phyloP scores from a whole-genome alignment of 2,797 vertebrate species.

The Avahi laniger region DNA sequence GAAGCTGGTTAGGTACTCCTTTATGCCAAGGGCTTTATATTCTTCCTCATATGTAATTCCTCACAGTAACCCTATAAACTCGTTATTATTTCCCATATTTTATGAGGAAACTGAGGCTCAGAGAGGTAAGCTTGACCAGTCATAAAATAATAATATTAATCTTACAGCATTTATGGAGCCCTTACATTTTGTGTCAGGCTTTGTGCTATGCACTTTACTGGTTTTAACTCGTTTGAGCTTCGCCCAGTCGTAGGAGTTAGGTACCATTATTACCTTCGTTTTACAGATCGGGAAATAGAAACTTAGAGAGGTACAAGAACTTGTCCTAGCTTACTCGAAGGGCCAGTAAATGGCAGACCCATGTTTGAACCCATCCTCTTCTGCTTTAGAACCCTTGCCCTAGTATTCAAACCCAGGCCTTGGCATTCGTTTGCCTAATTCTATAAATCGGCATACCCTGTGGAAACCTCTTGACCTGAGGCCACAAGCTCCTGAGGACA shows the following conservation, averaged over 20 bases:
- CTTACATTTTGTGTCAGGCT: neutral
- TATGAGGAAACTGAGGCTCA: neutral
- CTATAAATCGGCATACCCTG: neutral
- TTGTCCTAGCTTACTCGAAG: neutral
- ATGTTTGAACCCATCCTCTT: neutral
- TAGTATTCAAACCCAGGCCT: neutral
- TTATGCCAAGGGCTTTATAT: neutral
- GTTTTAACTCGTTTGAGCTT: neutral
- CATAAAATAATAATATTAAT: neutral
- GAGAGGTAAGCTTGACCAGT: neutral
- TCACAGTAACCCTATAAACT: neutral
- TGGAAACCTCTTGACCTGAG: neutral
- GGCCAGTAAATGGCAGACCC: neutral
- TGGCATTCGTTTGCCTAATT: neutral
- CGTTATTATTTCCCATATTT: constrained; percentile 20
- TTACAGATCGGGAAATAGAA: neutral
- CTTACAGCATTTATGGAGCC: neutral
- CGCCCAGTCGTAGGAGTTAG: neutral
- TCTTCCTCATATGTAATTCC: neutral
- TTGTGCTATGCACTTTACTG: neutral
- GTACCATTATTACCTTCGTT: neutral
- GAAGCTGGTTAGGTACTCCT: neutral
- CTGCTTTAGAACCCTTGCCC: neutral
- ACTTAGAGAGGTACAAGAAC: neutral
- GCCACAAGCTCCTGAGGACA: neutral